phyloP scores from a whole-genome alignment of 2,113 vertebrate species.

The Ictalurus furcatus region DNA sequence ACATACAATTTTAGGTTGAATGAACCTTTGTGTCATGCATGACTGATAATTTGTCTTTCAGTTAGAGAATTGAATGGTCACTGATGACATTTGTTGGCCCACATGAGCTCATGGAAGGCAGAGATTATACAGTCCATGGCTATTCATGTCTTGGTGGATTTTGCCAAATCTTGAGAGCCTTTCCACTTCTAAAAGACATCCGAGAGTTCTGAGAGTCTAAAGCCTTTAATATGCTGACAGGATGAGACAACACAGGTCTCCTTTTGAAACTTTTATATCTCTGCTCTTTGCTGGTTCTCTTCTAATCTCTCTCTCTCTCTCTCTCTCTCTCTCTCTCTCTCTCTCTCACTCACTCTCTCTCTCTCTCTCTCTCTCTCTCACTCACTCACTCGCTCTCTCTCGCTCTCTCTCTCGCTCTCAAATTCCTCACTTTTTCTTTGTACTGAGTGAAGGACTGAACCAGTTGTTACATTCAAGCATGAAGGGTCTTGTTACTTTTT shows the following conservation, averaged over 20 bases:
- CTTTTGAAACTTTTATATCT: conserved; percentile 6
- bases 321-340: background rate
- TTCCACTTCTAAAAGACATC: conserved; percentile 23
- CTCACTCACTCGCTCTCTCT: background rate
- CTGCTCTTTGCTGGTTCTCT: background rate
- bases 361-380: background rate
- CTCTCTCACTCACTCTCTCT: background rate
- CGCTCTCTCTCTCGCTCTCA: background rate
- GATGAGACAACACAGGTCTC: conserved; percentile 20
- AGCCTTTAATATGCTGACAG: conserved; percentile 34
- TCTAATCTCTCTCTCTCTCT: background rate
- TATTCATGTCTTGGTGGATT: conserved; percentile 5
- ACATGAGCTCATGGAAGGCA: conserved; percentile 24
- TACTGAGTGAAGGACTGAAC: background rate
- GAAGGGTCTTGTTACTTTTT: background rate
- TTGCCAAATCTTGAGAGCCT: background rate
- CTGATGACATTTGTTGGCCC: conserved; percentile 36
- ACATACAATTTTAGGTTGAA: conserved; percentile 15
- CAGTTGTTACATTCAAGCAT: too few relatives aligned
- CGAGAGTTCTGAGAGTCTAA: conserved; percentile 4
- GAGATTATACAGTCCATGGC: conserved; percentile 13
- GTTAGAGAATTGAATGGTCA: conserved; percentile 22
- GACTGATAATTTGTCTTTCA: conserved; percentile 43
- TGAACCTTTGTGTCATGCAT: conserved; percentile 41
- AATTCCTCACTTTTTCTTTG: background rate